Evolutionary conservation across 2,113 vertebrate genomes (phyloP), one percentile per base, ranked within the genome.

Genomic region (Lates calcarifer): DNA sequence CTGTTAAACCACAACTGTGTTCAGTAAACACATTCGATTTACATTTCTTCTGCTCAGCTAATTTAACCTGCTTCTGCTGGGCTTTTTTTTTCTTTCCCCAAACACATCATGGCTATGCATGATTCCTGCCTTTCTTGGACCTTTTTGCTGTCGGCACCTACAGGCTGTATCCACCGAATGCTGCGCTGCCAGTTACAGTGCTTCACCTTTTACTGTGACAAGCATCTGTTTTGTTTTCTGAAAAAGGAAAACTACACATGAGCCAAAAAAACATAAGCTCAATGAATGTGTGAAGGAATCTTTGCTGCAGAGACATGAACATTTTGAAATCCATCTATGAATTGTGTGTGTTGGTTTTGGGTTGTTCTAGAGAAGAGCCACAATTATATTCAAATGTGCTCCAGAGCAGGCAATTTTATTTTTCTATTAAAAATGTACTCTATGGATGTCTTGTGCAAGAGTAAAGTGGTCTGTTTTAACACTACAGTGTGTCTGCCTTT

Each of bases 401-500:
- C 87, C 58, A 85, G 91, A 89, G 90, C 89, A 90, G 88, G 88
- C 79, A 31, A 71, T 90, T 93, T 93, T 93, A 95, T 95, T 95
- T 94, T 95, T 95, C 88, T 95, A 94, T 93, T 88, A 68, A 84
- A 84, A 82, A 86, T 93, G 87, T 92, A 81, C 84, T 84, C 18
- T 81, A 83, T 90, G 80, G 88, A 91, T 94, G 93, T 95, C 82
- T 82, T 91, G 91, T 94, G 93, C 77, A 87, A 89, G 76, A 92
- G 89, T 93, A 94, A 94, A 94, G 83, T 94, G 90, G 76, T 92
- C 88, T 74, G 81, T 94, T 94, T 94, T 93, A 94, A 92, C 87
- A 91, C 84, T 77, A 85, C 11, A 18, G 0, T 22, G 49, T 69
- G 73, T 79, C 62, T 56, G 17, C 18, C 2, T 55, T 49, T 65